These are phyloP conservation scores for Apeltes quadracus DNA, from an alignment of 2,113 vertebrate species.

Conservation along the genomic window DNA sequence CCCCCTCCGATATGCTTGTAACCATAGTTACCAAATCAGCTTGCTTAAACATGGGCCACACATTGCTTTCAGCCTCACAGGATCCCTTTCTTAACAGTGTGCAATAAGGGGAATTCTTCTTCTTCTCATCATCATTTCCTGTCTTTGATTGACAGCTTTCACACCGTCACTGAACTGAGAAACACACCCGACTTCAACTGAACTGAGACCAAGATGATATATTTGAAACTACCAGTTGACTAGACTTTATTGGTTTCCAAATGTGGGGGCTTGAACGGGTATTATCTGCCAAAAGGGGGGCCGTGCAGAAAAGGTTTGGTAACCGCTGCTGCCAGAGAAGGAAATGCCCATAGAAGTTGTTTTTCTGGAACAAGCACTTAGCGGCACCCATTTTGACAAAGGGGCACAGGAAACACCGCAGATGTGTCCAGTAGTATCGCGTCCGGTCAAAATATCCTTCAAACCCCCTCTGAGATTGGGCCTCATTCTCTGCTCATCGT, in stretches of 20 bases:
- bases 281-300: background rate
- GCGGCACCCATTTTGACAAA: background rate
- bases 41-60: background rate
- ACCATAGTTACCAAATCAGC: constrained; percentile 11
- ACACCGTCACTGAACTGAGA: background rate
- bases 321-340: background rate
- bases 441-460: constrained; percentile 13
- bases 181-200: background rate
- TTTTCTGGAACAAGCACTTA: background rate
- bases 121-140: too few relatives aligned
- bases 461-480: background rate
- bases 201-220: background rate
- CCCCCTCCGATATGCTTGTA: background rate
- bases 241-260: background rate
- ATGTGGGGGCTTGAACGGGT: background rate
- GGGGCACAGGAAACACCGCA: constrained; percentile 4
- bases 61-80: background rate
- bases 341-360: background rate
- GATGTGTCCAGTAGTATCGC: background rate
- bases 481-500: background rate
- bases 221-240: background rate
- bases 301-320: background rate
- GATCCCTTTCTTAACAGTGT: background rate
- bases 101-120: background rate
- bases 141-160: background rate